These are phyloP conservation scores for Agapornis canus DNA, from an alignment of 2,797 vertebrate species.

Conservation along the genomic window DNA sequence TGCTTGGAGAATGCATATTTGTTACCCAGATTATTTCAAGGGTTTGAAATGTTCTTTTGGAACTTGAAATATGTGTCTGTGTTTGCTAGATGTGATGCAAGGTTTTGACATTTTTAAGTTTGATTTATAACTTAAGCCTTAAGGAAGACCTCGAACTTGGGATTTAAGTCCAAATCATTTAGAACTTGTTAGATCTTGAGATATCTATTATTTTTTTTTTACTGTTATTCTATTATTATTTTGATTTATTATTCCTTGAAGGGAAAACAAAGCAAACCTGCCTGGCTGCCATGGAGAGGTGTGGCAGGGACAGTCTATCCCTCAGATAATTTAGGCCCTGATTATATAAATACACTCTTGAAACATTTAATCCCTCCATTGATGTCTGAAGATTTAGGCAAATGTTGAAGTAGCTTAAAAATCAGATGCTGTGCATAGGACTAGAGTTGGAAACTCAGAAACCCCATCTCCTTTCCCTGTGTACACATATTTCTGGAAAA, in stretches of 20 bases:
- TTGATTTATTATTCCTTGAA: background rate
- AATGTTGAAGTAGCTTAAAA: background rate
- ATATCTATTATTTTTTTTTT: fast-evolving
- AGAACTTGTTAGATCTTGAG: background rate
- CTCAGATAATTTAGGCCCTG: background rate
- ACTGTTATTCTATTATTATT: background rate
- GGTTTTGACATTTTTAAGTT: background rate
- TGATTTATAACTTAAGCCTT: background rate
- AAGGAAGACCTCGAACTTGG: background rate
- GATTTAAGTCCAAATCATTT: background rate
- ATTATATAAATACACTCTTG: background rate
- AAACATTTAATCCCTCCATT: background rate
- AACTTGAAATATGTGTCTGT: background rate
- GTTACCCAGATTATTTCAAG: background rate
- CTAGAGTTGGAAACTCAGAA: background rate
- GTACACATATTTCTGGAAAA: background rate
- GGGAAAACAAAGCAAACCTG: background rate
- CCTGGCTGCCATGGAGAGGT: background rate
- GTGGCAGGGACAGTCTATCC: background rate
- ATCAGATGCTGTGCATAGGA: background rate
- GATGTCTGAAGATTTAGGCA: background rate
- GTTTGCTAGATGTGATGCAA: background rate
- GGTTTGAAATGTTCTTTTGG: constrained; percentile 6
- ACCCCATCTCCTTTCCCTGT: background rate
- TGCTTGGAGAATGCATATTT: background rate